Percentiles rank a stretch among this genome's conserved stretches.
phyloP scores from a whole-genome alignment of 2,888 invertebrate species.

The Hofmannophila pseudospretella region DNA sequence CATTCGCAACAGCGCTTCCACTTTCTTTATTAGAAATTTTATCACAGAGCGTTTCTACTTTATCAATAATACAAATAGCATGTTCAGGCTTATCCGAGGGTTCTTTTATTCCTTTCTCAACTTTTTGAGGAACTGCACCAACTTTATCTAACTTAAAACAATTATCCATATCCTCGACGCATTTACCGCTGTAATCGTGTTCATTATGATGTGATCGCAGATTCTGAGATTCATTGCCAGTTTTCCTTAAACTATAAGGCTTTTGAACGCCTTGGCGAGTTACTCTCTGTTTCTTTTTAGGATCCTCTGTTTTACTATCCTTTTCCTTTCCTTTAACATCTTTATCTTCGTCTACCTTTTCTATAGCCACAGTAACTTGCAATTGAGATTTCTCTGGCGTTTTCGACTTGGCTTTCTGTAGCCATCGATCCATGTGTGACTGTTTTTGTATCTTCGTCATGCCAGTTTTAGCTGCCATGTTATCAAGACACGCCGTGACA shows the following conservation, averaged over 20 bases:
- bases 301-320: constrained; percentile 1
- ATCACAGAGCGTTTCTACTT: neutral
- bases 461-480: constrained; percentile 70
- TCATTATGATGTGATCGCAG: constrained; percentile 33
- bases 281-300: too few relatives aligned
- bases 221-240: constrained; percentile 38
- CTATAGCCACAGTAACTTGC: constrained; percentile 20
- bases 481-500: constrained; percentile 67
- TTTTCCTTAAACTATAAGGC: constrained; percentile 39
- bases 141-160: neutral
- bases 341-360: constrained; percentile 13
- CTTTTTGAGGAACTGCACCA: neutral
- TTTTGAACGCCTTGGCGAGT: too few relatives aligned
- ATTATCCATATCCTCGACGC: neutral
- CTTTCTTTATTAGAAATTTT: neutral
- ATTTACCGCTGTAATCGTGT: constrained; percentile 33
- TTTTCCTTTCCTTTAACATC: constrained; percentile 9
- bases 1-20: neutral
- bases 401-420: constrained; percentile 71
- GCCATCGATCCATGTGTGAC: constrained; percentile 73
- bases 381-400: constrained; percentile 60
- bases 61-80: neutral
- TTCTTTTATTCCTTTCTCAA: neutral
- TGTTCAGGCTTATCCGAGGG: neutral
- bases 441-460: constrained; percentile 68